A percentile compares a stretch with the other conserved stretches of the same genome.
These are phyloP conservation scores for Bolborhynchus lineola DNA, from an alignment of 2,113 vertebrate genomes.

Conservation along the genomic window DNA sequence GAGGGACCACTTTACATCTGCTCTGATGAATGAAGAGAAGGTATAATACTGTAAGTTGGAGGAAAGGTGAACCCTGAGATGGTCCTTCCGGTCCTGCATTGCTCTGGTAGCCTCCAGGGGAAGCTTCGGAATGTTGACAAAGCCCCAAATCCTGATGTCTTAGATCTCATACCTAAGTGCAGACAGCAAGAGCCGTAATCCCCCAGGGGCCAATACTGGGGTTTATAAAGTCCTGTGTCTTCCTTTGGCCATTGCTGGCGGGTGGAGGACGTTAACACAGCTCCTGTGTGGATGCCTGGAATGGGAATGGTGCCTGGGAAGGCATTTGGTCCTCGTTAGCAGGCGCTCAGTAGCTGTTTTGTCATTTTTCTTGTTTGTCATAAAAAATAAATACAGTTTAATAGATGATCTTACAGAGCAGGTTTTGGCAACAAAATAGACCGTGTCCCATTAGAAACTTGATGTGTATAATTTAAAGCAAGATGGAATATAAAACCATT, in stretches of 20 bases:
- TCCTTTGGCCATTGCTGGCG: not conserved
- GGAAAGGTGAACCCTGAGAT: not conserved
- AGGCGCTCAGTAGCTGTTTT: conserved; percentile 68
- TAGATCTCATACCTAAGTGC: not conserved
- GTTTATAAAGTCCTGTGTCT: conserved; percentile 18
- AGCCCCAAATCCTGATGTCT: not conserved
- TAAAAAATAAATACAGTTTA: conserved; percentile 78
- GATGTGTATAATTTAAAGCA: conserved; percentile 73
- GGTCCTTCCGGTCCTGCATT: not conserved
- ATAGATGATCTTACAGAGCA: conserved; percentile 72
- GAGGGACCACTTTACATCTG: not conserved
- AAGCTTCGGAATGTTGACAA: not conserved
- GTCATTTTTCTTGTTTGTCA: conserved; percentile 80
- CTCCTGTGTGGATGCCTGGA: conserved; percentile 47
- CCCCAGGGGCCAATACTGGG: fast-evolving
- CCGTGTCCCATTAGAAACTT: conserved; percentile 66
- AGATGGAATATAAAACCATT: conserved; percentile 74
- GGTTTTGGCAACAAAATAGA: conserved; percentile 72
- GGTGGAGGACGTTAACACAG: conserved; percentile 27
- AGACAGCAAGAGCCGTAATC: not conserved
- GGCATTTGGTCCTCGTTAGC: conserved; percentile 73
- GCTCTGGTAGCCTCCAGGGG: not conserved
- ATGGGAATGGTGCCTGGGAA: conserved; percentile 2
- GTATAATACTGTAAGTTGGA: not conserved
- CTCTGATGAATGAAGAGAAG: not conserved